Evolutionary conservation across 30 jellyfish, hydroid and myxozoan species (phyloP).

Genomic region (Rhopilema esculentum): DNA sequence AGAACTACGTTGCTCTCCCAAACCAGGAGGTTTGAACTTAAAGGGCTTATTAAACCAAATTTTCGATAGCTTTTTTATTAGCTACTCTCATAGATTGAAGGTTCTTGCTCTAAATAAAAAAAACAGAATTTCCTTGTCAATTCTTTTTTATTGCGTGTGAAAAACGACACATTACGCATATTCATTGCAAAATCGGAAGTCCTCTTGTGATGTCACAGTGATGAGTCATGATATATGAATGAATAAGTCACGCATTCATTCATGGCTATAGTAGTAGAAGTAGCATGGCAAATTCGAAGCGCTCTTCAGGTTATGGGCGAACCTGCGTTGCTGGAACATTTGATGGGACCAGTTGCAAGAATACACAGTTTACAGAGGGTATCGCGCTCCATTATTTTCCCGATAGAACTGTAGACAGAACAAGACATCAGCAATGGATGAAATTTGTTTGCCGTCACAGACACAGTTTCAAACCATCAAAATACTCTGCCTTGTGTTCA

Average conservation of each 20-base stretch:
- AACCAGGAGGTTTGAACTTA: too few species aligned
- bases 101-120: not conserved
- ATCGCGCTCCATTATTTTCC: conserved; percentile 7
- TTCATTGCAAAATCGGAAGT: not conserved
- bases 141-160: not conserved
- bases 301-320: conserved; percentile 3
- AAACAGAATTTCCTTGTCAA: not conserved
- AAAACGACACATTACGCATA: not conserved
- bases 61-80: not conserved
- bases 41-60: not conserved
- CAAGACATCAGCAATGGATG: conserved; percentile 22
- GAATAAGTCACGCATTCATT: not conserved
- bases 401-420: not conserved
- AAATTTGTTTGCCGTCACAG: conserved; percentile 39
- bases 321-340: conserved; percentile 10
- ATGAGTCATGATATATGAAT: not conserved
- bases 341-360: conserved; percentile 10
- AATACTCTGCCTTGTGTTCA: not conserved
- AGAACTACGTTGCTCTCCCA: too few species aligned
- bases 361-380: conserved; percentile 11
- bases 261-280: conserved; percentile 7
- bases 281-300: conserved; percentile 9
- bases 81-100: not conserved
- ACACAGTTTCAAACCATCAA: conserved; percentile 15
- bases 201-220: conserved; percentile 5